phyloP scores from a whole-genome alignment of 2,888 invertebrate genomes.

The Epinotia brunnichana region DNA sequence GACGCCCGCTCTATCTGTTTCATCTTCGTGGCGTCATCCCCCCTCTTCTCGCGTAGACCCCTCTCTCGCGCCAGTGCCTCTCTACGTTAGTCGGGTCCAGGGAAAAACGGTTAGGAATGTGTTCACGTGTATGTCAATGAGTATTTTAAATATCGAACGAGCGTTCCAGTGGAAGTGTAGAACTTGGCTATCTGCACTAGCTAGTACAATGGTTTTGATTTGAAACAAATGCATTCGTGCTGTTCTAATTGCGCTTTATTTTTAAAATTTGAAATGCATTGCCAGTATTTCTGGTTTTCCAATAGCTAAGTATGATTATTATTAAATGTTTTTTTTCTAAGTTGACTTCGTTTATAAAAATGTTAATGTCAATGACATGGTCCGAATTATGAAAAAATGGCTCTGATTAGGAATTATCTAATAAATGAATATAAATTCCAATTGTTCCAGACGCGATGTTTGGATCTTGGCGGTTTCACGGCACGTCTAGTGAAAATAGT shows the following conservation, averaged over 20 bases:
- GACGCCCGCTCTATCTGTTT: conserved; percentile 78
- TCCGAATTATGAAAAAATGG: conserved; percentile 17
- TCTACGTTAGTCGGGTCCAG: conserved; percentile 60
- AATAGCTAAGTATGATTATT: conserved; percentile 1
- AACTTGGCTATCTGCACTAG: conserved; percentile 26
- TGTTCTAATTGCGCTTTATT: background rate
- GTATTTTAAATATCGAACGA: conserved; percentile 34
- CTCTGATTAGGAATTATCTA: conserved; percentile 37
- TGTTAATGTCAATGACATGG: conserved; percentile 25
- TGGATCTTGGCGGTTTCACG: conserved; percentile 31
- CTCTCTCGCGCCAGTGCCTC: conserved; percentile 79
- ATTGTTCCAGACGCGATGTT: conserved; percentile 33
- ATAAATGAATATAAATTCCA: conserved; percentile 40
- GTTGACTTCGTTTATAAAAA: background rate
- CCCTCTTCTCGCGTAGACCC: conserved; percentile 69
- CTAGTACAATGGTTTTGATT: conserved; percentile 7
- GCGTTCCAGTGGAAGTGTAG: conserved; percentile 7
- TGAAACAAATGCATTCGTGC: conserved; percentile 27
- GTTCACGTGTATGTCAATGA: conserved; percentile 35
- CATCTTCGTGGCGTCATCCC: conserved; percentile 70
- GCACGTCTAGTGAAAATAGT: conserved; percentile 36
- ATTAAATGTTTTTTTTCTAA: conserved; percentile 7
- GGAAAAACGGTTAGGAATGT: conserved; percentile 61
- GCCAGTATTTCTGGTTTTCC: conserved; percentile 20
- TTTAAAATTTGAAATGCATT: conserved; percentile 27